Evolutionary conservation across 2,113 vertebrate genomes (phyloP).

Genomic region (Callopanchax toddi): DNA sequence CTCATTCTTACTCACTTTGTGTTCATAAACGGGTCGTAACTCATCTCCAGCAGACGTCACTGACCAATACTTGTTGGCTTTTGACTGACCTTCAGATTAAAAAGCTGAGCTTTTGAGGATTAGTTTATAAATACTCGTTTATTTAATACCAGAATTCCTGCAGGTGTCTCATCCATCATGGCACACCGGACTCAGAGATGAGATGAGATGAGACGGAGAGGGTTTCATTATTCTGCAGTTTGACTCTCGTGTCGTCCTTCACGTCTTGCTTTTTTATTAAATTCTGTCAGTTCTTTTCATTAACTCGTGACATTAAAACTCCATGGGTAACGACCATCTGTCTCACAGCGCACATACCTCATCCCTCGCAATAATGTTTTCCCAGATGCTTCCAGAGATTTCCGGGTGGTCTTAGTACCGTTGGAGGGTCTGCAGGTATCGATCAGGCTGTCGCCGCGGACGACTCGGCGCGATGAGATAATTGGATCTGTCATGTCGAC

Average conservation of each 20-base stretch:
- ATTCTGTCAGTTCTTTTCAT: conserved; percentile 23
- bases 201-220: conserved; percentile 19
- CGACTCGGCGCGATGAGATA: conserved; percentile 37
- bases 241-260: conserved; percentile 2
- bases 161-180: too few species aligned
- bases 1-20: conserved; percentile 47
- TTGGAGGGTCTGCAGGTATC: conserved; percentile 31
- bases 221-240: conserved; percentile 17
- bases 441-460: conserved; percentile 35
- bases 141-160: too few species aligned
- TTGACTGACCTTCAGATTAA: too few species aligned
- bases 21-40: conserved; percentile 10
- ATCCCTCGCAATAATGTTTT: conserved; percentile 73
- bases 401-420: conserved; percentile 60
- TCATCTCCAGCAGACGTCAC: too few species aligned
- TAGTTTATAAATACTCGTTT: too few species aligned
- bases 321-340: background rate
- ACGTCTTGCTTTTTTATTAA: conserved; percentile 17
- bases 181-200: conserved; percentile 4
- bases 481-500: conserved; percentile 50
- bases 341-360: conserved; percentile 36
- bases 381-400: conserved; percentile 74
- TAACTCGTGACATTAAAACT: conserved; percentile 28
- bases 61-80: too few species aligned
- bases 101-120: too few species aligned